Percentiles rank a stretch among this genome's conserved stretches.
phyloP scores from a whole-genome alignment of 2,797 vertebrate species.

The Mormyrus proboscirostris region DNA sequence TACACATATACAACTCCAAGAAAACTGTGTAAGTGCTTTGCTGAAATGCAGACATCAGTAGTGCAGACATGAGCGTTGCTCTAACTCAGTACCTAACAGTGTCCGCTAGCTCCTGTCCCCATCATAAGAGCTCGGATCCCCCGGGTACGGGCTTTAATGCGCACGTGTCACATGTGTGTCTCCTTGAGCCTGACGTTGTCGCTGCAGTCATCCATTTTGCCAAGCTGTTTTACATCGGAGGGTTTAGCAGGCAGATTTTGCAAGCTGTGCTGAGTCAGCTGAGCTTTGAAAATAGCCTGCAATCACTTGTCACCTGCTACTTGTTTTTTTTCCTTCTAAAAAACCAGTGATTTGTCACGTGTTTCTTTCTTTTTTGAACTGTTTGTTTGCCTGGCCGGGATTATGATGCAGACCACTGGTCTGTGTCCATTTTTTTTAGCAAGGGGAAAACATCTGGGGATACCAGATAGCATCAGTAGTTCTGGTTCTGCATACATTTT shows the following conservation, averaged over 20 bases:
- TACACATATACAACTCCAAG: background rate
- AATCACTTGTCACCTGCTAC: background rate
- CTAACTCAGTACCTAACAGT: background rate
- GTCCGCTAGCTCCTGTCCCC: background rate
- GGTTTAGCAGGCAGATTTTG: background rate
- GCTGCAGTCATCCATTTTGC: background rate
- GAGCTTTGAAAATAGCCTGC: background rate
- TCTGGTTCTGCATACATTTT: background rate
- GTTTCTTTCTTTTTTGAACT: background rate
- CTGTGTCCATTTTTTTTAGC: background rate
- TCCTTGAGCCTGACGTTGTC: background rate
- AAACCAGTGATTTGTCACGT: background rate
- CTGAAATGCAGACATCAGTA: background rate
- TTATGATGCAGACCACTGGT: background rate
- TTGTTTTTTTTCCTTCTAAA: background rate
- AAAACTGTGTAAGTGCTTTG: background rate
- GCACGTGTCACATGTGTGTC: background rate
- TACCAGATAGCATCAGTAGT: background rate
- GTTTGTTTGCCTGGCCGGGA: background rate
- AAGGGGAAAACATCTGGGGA: background rate
- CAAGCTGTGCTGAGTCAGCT: constrained; percentile 10
- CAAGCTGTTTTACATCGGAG: background rate
- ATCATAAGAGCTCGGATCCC: background rate
- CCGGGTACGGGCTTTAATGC: background rate
- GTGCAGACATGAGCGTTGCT: background rate